These are phyloP conservation scores for Lepidonotus clava DNA, from an alignment of 2,888 invertebrate species.

Conservation along the genomic window DNA sequence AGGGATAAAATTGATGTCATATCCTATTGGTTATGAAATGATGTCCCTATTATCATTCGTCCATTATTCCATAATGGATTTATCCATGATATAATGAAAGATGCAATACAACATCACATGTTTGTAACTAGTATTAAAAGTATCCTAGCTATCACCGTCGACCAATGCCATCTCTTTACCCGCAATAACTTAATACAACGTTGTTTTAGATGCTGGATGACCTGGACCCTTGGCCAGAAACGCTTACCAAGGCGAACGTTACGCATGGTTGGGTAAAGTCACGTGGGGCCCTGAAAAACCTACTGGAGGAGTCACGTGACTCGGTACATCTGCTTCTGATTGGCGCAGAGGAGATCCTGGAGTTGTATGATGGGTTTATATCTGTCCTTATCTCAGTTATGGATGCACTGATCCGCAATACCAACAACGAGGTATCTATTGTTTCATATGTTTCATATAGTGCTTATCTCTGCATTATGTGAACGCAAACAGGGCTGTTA, in stretches of 20 bases:
- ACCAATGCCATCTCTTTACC: neutral
- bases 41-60: too few relatives aligned
- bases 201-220: neutral
- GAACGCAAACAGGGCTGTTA: too few relatives aligned
- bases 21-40: too few relatives aligned
- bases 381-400: neutral
- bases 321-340: neutral
- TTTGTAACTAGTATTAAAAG: too few relatives aligned
- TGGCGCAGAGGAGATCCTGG: neutral
- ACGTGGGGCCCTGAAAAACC: neutral
- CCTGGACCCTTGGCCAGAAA: constrained; percentile 19
- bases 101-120: too few relatives aligned
- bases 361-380: neutral
- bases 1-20: too few relatives aligned
- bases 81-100: too few relatives aligned
- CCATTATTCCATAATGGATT: too few relatives aligned
- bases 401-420: neutral
- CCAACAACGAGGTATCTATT: neutral
- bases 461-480: too few relatives aligned
- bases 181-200: neutral
- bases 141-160: too few relatives aligned
- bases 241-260: neutral
- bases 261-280: neutral
- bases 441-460: too few relatives aligned
- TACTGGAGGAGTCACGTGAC: neutral